These are phyloP conservation scores for Chymomyza amoena DNA, from an alignment of 2,888 invertebrate species.

Conservation along the genomic window DNA sequence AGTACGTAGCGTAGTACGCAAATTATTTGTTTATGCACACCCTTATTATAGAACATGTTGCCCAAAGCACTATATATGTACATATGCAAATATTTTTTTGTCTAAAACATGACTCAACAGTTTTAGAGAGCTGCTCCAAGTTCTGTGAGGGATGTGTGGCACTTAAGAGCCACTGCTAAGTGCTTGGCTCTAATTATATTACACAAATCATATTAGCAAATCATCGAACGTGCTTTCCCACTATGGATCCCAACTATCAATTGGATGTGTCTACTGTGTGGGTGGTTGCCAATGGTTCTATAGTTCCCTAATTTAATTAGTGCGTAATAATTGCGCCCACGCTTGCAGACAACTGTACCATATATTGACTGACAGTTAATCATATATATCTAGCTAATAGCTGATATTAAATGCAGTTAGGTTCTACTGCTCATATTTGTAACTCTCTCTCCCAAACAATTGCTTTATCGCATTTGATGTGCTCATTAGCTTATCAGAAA, in stretches of 20 bases:
- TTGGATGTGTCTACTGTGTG: background rate
- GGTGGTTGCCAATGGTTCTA: background rate
- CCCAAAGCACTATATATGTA: background rate
- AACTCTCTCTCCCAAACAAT: background rate
- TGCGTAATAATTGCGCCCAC: background rate
- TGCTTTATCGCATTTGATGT: background rate
- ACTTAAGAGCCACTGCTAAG: background rate
- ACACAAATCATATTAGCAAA: background rate
- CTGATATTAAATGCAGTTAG: background rate
- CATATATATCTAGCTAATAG: background rate
- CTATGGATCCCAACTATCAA: background rate
- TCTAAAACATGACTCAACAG: background rate
- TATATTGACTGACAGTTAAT: background rate
- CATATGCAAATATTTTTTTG: background rate
- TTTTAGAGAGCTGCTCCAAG: background rate
- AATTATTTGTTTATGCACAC: no score
- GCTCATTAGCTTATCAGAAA: conserved; percentile 1
- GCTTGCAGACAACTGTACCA: background rate
- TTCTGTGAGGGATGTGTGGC: background rate
- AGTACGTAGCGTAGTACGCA: background rate
- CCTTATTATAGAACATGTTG: no score
- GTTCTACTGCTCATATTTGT: background rate
- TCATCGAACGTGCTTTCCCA: background rate
- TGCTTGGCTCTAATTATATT: background rate
- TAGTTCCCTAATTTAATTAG: background rate